Evolutionary conservation across 2,113 vertebrate species (phyloP).

Genomic region (Murina feae): DNA sequence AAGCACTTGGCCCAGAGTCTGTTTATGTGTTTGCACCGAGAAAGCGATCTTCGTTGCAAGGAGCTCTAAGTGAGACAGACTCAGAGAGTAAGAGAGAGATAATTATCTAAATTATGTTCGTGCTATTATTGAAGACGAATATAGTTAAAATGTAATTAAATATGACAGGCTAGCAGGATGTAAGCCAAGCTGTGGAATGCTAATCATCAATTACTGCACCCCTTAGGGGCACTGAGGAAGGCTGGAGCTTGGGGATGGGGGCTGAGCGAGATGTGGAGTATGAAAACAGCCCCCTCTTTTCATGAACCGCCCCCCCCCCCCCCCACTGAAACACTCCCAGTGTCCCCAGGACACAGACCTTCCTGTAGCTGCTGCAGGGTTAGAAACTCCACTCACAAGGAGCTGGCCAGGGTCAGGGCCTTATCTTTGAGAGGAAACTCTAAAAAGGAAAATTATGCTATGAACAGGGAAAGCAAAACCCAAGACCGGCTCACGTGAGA

Average conservation of each 20-base stretch:
- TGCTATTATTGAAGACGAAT: slow-evolving; percentile 85
- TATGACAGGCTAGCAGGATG: slow-evolving; percentile 85
- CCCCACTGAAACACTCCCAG: not conserved
- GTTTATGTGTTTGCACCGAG: slow-evolving; percentile 80
- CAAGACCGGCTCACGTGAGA: not conserved
- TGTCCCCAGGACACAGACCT: not conserved
- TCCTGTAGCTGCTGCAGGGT: not conserved
- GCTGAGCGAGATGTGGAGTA: slow-evolving; percentile 57
- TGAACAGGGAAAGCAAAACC: slow-evolving; percentile 34
- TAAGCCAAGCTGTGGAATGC: slow-evolving; percentile 83
- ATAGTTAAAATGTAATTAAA: slow-evolving; percentile 89
- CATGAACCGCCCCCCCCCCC: not conserved
- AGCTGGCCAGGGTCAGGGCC: not conserved
- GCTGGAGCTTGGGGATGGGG: slow-evolving; percentile 43
- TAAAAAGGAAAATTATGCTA: slow-evolving; percentile 50
- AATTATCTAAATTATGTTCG: slow-evolving; percentile 88
- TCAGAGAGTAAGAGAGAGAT: slow-evolving; percentile 83
- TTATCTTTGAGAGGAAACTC: slow-evolving; percentile 48
- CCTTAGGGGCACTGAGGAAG: slow-evolving; percentile 75
- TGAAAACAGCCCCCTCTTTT: slow-evolving; percentile 49
- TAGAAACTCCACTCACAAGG: not conserved
- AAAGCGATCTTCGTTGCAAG: slow-evolving; percentile 79
- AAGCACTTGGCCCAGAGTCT: slow-evolving; percentile 75
- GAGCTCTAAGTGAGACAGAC: slow-evolving; percentile 79
- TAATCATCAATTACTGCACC: slow-evolving; percentile 84